These are phyloP conservation scores for Oncorhynchus masou DNA, from an alignment of 2,113 vertebrate species.

Conservation along the genomic window DNA sequence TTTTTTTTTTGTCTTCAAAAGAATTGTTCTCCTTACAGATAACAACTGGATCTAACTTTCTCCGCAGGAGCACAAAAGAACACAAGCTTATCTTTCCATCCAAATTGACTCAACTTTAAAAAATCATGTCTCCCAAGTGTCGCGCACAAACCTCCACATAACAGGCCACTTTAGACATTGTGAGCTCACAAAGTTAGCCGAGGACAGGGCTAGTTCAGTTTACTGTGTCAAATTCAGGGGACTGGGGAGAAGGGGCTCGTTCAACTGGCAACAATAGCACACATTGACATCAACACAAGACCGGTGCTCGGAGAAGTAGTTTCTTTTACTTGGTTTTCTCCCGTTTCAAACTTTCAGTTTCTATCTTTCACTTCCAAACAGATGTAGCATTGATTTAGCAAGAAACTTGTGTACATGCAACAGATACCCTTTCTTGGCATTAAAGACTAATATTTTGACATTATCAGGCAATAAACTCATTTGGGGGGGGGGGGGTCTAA, in stretches of 20 bases:
- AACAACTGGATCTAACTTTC: constrained; percentile 23
- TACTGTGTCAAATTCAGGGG: background rate
- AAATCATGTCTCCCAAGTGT: constrained; percentile 1
- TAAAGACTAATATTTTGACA: constrained; percentile 45
- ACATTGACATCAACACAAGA: background rate
- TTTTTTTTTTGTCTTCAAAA: constrained; percentile 37
- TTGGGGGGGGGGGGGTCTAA: background rate
- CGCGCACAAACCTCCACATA: background rate
- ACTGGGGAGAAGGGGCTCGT: background rate
- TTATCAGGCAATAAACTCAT: constrained; percentile 53
- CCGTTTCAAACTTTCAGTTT: constrained; percentile 12
- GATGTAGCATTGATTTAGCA: constrained; percentile 12
- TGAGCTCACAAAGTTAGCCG: constrained; percentile 1
- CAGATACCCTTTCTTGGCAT: constrained; percentile 30
- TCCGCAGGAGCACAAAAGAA: constrained; percentile 10
- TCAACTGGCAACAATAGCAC: background rate
- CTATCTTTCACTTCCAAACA: constrained; percentile 18
- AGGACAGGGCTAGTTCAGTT: background rate
- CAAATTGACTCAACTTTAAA: background rate
- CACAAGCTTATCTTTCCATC: constrained; percentile 16
- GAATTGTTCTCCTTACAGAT: constrained; percentile 19
- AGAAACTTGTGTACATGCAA: constrained; percentile 20
- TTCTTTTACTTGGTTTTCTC: background rate
- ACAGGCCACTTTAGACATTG: background rate
- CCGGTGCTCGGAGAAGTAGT: background rate